Evolutionary conservation across 1,140 invertebrate species (phyloP).

Genomic region (Leucophenga varia): DNA sequence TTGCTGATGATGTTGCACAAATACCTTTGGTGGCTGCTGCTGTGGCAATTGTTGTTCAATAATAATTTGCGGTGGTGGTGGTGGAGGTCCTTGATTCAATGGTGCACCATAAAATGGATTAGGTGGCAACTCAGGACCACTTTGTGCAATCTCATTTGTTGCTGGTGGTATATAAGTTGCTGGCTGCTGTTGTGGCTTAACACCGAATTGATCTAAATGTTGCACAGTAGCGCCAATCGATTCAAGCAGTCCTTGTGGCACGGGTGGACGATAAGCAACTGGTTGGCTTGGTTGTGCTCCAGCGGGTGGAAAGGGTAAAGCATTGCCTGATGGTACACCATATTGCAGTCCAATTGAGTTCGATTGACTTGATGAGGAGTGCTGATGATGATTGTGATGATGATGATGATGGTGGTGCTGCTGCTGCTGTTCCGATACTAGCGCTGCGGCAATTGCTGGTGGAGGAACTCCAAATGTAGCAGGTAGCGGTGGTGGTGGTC

Average conservation of each 20-base stretch:
- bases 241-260: slow-evolving; percentile 67
- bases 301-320: slow-evolving; percentile 24
- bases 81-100: slow-evolving; percentile 13
- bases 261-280: slow-evolving; percentile 68
- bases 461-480: slow-evolving; percentile 37
- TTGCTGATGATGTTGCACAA: too few relatives aligned
- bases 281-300: slow-evolving; percentile 61
- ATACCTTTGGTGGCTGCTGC: slow-evolving; percentile 28
- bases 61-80: slow-evolving; percentile 21
- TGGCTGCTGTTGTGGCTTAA: slow-evolving; percentile 52
- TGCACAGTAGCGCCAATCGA: slow-evolving; percentile 63
- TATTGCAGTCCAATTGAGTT: slow-evolving; percentile 37
- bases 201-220: slow-evolving; percentile 56
- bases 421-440: slow-evolving; percentile 54
- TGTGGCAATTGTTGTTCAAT: slow-evolving; percentile 43
- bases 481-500: slow-evolving; percentile 8
- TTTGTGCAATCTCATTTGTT: slow-evolving; percentile 59
- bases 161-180: slow-evolving; percentile 67
- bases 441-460: slow-evolving; percentile 55
- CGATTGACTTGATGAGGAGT: slow-evolving; percentile 18
- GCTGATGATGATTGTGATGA: slow-evolving; percentile 4
- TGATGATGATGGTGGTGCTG: slow-evolving; percentile 10
- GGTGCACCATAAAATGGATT: slow-evolving; percentile 22
- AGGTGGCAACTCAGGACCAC: slow-evolving; percentile 11
- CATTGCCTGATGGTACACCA: slow-evolving; percentile 50